Percentiles rank a stretch among this genome's conserved stretches.
phyloP scores from a whole-genome alignment of 2,113 vertebrate species.

The Hymenochirus boettgeri region DNA sequence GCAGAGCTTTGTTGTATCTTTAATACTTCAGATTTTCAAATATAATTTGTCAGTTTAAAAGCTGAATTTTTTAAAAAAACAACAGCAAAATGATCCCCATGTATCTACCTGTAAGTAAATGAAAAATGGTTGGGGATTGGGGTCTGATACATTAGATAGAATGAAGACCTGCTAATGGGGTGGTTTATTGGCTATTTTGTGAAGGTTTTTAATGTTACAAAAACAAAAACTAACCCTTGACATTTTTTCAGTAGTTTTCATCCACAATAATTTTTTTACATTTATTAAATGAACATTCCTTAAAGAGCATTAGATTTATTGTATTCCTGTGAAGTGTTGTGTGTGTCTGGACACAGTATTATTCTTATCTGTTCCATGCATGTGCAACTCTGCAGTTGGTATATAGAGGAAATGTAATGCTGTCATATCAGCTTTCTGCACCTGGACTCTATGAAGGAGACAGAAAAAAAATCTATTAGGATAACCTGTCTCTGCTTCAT shows the following conservation, averaged over 20 bases:
- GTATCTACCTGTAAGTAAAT: no score
- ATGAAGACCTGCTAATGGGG: no score
- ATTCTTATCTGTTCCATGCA: slow-evolving; percentile 30
- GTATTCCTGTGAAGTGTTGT: slow-evolving; percentile 5
- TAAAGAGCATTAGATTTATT: slow-evolving; percentile 3
- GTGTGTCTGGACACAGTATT: background rate
- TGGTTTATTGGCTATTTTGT: no score
- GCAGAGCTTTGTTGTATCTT: no score
- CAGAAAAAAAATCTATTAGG: slow-evolving; percentile 7
- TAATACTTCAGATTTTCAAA: no score
- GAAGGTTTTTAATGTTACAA: no score
- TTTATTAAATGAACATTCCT: slow-evolving; percentile 1
- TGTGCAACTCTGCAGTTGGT: background rate
- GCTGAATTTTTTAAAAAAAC: no score
- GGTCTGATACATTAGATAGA: no score
- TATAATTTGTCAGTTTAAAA: no score
- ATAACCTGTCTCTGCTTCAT: slow-evolving; percentile 16
- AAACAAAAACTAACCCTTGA: no score
- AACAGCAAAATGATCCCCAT: no score
- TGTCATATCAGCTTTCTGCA: slow-evolving; percentile 25
- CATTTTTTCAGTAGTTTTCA: background rate
- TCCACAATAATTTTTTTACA: slow-evolving; percentile 4
- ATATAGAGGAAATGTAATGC: background rate
- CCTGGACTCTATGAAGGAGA: slow-evolving; percentile 1
- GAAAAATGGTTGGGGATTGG: no score